A percentile compares a stretch with the other conserved stretches of the same genome.
Evolutionary conservation across 2,797 vertebrate genomes (phyloP).

Genomic region (Hippoglossus hippoglossus): DNA sequence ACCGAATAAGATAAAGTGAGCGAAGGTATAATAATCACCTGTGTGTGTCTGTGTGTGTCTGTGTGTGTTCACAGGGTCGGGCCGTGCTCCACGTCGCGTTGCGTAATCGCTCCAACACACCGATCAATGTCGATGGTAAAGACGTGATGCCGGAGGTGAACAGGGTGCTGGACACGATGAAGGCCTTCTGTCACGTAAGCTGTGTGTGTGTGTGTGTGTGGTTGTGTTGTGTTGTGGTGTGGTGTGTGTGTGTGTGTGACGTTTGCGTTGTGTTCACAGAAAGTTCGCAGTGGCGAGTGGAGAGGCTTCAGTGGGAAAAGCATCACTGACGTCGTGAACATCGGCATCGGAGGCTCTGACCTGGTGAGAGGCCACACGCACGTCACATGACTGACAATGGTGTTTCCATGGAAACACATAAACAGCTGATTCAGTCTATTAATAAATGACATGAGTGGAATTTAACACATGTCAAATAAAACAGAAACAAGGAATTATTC

Average conservation of each 20-base stretch:
- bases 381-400: not conserved
- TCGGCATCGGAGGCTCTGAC: slow-evolving; percentile 97
- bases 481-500: too few relatives aligned
- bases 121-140: slow-evolving; percentile 88
- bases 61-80: slow-evolving; percentile 82
- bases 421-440: too few relatives aligned
- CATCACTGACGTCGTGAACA: slow-evolving; percentile 94
- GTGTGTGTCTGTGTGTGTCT: not conserved
- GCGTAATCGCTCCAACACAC: slow-evolving; percentile 91
- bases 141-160: slow-evolving; percentile 96
- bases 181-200: slow-evolving; percentile 91
- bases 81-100: slow-evolving; percentile 95
- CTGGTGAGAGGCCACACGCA: slow-evolving; percentile 84
- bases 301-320: slow-evolving; percentile 93
- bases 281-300: slow-evolving; percentile 93
- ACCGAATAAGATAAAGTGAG: too few relatives aligned
- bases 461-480: too few relatives aligned
- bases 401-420: too few relatives aligned
- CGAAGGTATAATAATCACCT: too few relatives aligned
- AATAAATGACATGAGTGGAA: too few relatives aligned
- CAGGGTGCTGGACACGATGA: slow-evolving; percentile 95
- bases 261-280: slow-evolving; percentile 74
- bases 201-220: slow-evolving; percentile 56
- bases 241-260: not conserved
- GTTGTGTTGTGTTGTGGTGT: slow-evolving; percentile 50